Percentiles rank a stretch among this genome's conserved stretches.
phyloP scores from a whole-genome alignment of 2,888 invertebrate genomes.

The Microplitis manilae region DNA sequence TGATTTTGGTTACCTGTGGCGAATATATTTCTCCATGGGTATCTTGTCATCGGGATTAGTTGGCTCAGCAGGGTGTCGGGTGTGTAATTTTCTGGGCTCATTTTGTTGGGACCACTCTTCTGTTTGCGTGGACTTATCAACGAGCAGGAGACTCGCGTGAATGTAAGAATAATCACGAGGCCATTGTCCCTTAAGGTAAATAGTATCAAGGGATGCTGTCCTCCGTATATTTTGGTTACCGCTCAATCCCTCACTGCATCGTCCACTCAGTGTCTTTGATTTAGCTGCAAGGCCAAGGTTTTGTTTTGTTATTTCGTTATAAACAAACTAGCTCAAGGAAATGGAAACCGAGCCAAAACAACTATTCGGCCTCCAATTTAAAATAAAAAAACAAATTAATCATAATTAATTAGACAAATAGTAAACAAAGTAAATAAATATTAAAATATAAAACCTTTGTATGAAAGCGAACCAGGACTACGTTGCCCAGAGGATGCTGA shows the following conservation, averaged over 20 bases:
- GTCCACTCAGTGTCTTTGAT: constrained; percentile 73
- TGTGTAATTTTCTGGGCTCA: constrained; percentile 58
- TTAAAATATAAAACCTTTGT: constrained; percentile 76
- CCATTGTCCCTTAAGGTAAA: constrained; percentile 86
- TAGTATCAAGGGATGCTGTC: constrained; percentile 85
- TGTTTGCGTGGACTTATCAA: constrained; percentile 86
- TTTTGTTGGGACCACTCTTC: constrained; percentile 75
- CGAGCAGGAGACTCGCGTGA: constrained; percentile 79
- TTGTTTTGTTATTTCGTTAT: too few species aligned
- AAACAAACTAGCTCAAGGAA: neutral
- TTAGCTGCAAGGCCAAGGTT: constrained; percentile 68
- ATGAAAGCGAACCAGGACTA: constrained; percentile 82
- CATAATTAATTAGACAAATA: neutral
- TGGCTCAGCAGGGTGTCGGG: constrained; percentile 50
- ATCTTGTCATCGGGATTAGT: constrained; percentile 74
- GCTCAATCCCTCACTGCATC: constrained; percentile 74
- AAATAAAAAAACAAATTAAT: constrained; percentile 29
- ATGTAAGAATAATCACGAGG: constrained; percentile 81
- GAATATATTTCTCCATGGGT: constrained; percentile 73
- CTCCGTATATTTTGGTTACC: constrained; percentile 79
- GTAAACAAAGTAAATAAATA: constrained; percentile 4
- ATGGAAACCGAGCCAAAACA: constrained; percentile 54
- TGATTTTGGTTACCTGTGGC: constrained; percentile 66
- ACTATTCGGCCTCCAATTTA: constrained; percentile 54
- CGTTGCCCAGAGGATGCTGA: constrained; percentile 80